Conservation (phyloP, 2,113 vertebrate genomes). For the Saccopteryx leptura region DNA sequence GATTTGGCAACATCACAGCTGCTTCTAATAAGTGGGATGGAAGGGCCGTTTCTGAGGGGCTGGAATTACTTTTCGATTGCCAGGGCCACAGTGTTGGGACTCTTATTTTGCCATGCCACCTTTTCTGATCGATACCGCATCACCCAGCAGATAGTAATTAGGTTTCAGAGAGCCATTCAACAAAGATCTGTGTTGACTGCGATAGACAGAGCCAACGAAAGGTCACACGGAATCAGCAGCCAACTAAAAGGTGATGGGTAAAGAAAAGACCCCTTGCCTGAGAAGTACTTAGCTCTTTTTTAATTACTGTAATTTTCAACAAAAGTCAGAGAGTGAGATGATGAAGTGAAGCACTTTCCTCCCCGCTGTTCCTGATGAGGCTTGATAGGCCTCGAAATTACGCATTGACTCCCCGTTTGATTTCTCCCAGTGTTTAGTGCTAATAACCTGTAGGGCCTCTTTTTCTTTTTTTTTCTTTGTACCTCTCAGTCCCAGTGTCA, state of each 20-base stretch:
- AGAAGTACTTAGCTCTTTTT: constrained; percentile 97
- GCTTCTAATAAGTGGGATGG: constrained; percentile 96
- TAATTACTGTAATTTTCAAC: constrained; percentile 99
- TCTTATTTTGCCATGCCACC: constrained; percentile 94
- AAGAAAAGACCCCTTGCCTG: constrained; percentile 95
- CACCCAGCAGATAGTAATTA: constrained; percentile 96
- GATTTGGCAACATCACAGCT: constrained; percentile 97
- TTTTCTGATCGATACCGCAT: constrained; percentile 96
- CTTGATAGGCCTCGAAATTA: constrained; percentile 98
- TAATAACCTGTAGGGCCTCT: constrained; percentile 97
- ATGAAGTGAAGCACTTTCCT: constrained; percentile 97
- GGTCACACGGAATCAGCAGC: constrained; percentile 95
- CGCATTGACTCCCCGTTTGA: constrained; percentile 95
- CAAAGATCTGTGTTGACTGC: constrained; percentile 94
- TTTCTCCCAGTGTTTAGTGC: constrained; percentile 96
- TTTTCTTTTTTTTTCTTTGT: constrained; percentile 92
- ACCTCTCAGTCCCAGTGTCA: constrained; percentile 95
- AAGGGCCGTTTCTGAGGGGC: constrained; percentile 91
- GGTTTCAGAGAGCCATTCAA: constrained; percentile 93
- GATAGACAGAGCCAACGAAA: constrained; percentile 93
- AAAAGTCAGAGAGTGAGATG: constrained; percentile 97
- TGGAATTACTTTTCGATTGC: constrained; percentile 99
- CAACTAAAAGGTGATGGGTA: constrained; percentile 95
- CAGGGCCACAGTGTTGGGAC: constrained; percentile 92
- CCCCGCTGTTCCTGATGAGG: constrained; percentile 97